Base-by-base conservation (phyloP, 1,140 invertebrate genomes). In the Drosophila albomicans region DNA sequence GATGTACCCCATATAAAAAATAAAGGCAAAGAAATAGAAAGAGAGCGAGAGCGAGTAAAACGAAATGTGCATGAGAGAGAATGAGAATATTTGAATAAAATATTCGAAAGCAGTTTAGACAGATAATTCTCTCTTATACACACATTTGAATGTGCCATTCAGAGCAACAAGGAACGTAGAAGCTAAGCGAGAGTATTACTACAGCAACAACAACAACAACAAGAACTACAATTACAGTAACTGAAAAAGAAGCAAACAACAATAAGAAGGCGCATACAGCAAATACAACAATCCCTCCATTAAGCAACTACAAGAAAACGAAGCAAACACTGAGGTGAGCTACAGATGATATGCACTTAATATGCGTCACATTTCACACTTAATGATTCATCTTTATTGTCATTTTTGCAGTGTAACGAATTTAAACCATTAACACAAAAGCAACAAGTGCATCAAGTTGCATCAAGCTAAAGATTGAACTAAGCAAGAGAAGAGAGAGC, bases 171-270 rank as follows among this genome's bases (percentile, higher is more conserved):
- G 74, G 61, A 79, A 73, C 75, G 46, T 81, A 89, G 86, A 89
- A 85, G 79, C 87, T 90, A 87, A 82, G 87, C 77, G 82, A 91
- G 82, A 91, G 87, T 90, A 90, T 91, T 90, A 91, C 54, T 58
- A 46, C 43, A 77, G 86, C 38, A 58, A 43, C 62, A 72, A 62
- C 51, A 72, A 63, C 13, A 70, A 62, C 65, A 72, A 66, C 8
- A 20, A 25, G 3, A 25, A 25, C 20, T 30, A 46, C 41, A 28
- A 48, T 28, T 66, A 68, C 43, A 45, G 65, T 59, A 43, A 13
- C 41, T 13, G 41, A 43, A 43, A 45, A 25, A 13, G 43, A 28
- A 71, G 62, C 46, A 43, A 70, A 59, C 15, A 16, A 63, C 72
- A 75, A 52, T 61, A 85, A 74, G 58, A 70, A 70, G 66, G 45